Evolutionary conservation across 2,888 invertebrate species (phyloP).

Genomic region (Congeria kusceri): DNA sequence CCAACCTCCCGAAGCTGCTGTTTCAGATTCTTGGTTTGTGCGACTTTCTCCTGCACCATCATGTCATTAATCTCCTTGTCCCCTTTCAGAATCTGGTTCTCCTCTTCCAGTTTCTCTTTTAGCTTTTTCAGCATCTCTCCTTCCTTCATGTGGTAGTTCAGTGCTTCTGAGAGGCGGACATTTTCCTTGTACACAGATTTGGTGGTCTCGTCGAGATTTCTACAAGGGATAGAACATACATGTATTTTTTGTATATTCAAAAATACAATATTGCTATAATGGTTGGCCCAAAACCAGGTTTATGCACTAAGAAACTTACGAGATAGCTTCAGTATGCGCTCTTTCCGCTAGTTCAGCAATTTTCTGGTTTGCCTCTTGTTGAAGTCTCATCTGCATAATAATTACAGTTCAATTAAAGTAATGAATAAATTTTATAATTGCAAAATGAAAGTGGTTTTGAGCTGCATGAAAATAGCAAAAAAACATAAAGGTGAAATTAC

Average conservation of each 20-base stretch:
- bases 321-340: slow-evolving; percentile 85
- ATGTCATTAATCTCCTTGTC: slow-evolving; percentile 83
- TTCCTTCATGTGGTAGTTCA: slow-evolving; percentile 83
- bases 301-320: too few relatives aligned
- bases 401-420: too few relatives aligned
- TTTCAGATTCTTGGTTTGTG: slow-evolving; percentile 80
- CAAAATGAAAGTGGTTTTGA: too few relatives aligned
- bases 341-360: slow-evolving; percentile 85
- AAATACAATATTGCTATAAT: too few relatives aligned
- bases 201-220: slow-evolving; percentile 85
- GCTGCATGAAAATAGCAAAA: too few relatives aligned
- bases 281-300: too few relatives aligned
- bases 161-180: slow-evolving; percentile 82
- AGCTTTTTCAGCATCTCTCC: slow-evolving; percentile 81
- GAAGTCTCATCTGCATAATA: slow-evolving; percentile 82
- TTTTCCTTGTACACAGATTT: slow-evolving; percentile 85
- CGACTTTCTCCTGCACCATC: slow-evolving; percentile 83
- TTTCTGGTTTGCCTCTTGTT: slow-evolving; percentile 85
- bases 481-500: too few relatives aligned
- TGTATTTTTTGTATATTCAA: too few relatives aligned
- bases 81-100: slow-evolving; percentile 77
- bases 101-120: slow-evolving; percentile 74
- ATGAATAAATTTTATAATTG: too few relatives aligned
- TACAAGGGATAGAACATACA: slow-evolving; percentile 25
- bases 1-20: slow-evolving; percentile 80